phyloP scores from a whole-genome alignment of 2,113 vertebrate genomes.

The Vulpes lagopus region DNA sequence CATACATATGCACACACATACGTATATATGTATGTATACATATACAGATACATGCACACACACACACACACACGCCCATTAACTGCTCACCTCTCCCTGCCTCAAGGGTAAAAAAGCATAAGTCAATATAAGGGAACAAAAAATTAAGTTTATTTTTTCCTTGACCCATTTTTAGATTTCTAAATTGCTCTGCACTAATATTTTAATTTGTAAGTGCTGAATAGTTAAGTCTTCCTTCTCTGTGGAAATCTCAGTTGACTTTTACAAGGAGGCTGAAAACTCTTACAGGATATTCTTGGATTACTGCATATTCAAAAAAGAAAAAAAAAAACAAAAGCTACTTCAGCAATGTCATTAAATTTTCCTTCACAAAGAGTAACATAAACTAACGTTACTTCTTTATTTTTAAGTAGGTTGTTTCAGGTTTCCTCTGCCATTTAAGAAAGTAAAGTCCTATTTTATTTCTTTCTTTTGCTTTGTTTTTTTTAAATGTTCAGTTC shows the following conservation, averaged over 20 bases:
- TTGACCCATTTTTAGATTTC: conserved; percentile 64
- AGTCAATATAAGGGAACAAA: background rate
- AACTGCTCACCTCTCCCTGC: background rate
- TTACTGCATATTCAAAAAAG: conserved; percentile 40
- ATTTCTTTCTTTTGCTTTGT: background rate
- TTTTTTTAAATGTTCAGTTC: background rate
- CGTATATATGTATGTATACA: background rate
- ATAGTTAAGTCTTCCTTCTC: background rate
- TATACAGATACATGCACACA: accelerated
- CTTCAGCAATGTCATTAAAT: background rate
- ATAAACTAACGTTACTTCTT: background rate
- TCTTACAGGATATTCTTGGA: background rate
- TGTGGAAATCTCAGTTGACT: conserved; percentile 22
- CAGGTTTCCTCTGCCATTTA: background rate
- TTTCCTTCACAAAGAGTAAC: background rate
- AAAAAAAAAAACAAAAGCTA: background rate
- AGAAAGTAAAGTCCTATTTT: background rate
- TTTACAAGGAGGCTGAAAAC: background rate
- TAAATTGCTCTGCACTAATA: conserved; percentile 24
- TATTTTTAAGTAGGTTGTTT: conserved; percentile 21
- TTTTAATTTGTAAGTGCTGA: conserved; percentile 55
- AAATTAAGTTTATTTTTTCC: conserved; percentile 29
- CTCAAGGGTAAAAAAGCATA: background rate
- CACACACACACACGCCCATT: background rate
- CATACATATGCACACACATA: accelerated